Evolutionary conservation across 2,797 vertebrate genomes (phyloP), one percentile per base, ranked within the genome.

Genomic region (Macrochelys suwanniensis): DNA sequence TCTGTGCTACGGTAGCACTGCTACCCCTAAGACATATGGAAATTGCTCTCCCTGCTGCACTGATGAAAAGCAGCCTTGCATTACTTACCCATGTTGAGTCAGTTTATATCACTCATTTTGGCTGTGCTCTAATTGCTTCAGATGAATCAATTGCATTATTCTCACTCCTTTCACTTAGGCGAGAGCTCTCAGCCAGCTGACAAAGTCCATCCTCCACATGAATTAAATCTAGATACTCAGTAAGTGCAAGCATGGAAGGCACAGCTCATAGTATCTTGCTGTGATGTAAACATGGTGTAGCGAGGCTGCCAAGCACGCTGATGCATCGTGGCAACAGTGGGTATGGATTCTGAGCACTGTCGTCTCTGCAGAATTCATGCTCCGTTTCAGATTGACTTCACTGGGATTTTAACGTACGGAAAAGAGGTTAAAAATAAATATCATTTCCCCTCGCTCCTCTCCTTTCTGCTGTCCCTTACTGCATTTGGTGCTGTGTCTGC

Each of bases 81-180:
- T 56, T 49, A 7, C 91, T 89, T 59, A 65, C 85, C 83, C 15
- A 2, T 19, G 33, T 0, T 4, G 42, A 90, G 79, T 1, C 79
- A 26, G 6, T 79, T 80, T 47, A 77, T 19, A 84, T 82, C 89
- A 93, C 68, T 17, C 84, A 61, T 5, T 2, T 84, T 90, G 85
- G 71, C 92, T 95, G 76, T 0, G 54, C 94, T 96, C 85, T 85
- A 88, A 89, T 86, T 89, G 91, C 93, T 94, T 77, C 84, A 61
- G 89, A 85, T 6, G 77, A 85, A 95, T 93, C 87, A 85, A 76
- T 77, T 81, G 82, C 92, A 68, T 76, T 84, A 53, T 2, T 2
- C 45, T 56, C 61, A 82, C 83, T 61, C 85, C 82, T 56, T 68
- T 57, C 83, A 1, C 2, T 0, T 83, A 1, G 4, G 59, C 49